Base-by-base conservation (phyloP, 1,140 invertebrate genomes). In the Mercenaria mercenaria region DNA sequence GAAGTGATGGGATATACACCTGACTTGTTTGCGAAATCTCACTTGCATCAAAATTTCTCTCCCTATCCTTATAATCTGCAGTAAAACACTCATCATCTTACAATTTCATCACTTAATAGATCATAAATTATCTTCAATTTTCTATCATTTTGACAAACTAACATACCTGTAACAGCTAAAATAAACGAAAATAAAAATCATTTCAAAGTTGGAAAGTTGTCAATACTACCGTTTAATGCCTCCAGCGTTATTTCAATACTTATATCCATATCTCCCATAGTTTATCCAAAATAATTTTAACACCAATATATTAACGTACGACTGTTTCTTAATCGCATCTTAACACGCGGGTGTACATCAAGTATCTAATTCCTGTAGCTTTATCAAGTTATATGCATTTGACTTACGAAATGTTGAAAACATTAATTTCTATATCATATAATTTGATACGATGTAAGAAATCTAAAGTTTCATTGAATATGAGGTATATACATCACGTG, bases 171-270 rank as follows among this genome's bases (percentile, higher is more conserved):
- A 15, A 39, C 1, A 20, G 67, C 39, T 72, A 72, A 72, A 72
- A 67, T 10, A 6, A 4, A 67, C 10, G 11, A 4, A 72, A 72
- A 41, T 39, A 39, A 41, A 72, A 39, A 72, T 23, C 4, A 41
- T 39, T 20, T 39, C 34, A 72, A 72, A 72, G n/a, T 72, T 20
- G n/a, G 37, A 39, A 72, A 72, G 34, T 39, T 72, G 8, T 37
- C 15, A 23, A 72, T 26, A 72, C 67, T 56, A 79, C 76, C 76
- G 47, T 79, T 79, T 29, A 79, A 79, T 52, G 76, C 76, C 47
- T 79, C 76, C 23, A 79, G 47, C 43, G 76, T 79, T 56, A 79
- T 79, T 79, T 79, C 76, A 52, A 79, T 79, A 79, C 47, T 79
- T 23, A 50, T 50, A 79, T 79, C 76, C 47, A 37, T 23, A 8